These are phyloP conservation scores for Thecocarcelia acutangulata DNA, from an alignment of 2,888 invertebrate genomes.

Conservation along the genomic window DNA sequence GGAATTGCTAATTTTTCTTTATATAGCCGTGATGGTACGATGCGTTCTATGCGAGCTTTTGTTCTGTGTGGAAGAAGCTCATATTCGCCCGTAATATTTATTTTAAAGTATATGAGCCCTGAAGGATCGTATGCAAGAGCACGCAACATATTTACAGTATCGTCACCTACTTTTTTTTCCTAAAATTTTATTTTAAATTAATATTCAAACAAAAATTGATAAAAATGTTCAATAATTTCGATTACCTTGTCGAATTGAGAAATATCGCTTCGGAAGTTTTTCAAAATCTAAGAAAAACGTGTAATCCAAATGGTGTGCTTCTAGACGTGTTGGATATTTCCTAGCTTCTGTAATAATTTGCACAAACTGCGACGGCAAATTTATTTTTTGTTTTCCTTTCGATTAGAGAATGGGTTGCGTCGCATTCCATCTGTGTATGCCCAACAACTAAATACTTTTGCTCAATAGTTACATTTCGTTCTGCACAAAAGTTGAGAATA, in stretches of 20 bases:
- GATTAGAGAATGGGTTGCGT: conserved; percentile 33
- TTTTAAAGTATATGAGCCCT: conserved; percentile 27
- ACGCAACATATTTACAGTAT: conserved; percentile 28
- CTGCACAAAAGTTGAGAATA: conserved; percentile 35
- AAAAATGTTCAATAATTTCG: conserved; percentile 9
- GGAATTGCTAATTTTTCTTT: conserved; percentile 23
- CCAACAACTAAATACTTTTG: conserved; percentile 45
- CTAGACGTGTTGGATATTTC: conserved; percentile 30
- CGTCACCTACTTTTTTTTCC: conserved; percentile 21
- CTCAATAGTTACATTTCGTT: conserved; percentile 32
- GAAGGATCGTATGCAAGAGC: conserved; percentile 19
- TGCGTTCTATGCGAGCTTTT: conserved; percentile 12
- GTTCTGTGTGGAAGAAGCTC: conserved; percentile 33
- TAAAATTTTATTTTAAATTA: conserved; percentile 12
- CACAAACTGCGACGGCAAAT: conserved; percentile 31
- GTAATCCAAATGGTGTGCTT: conserved; percentile 39
- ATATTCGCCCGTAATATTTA: conserved; percentile 27
- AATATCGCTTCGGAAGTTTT: conserved; percentile 28
- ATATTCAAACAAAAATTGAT: conserved; percentile 18
- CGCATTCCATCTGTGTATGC: conserved; percentile 43
- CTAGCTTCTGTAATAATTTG: conserved; percentile 29
- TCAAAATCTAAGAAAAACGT: conserved; percentile 27
- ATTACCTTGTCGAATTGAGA: conserved; percentile 21
- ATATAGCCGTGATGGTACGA: conserved; percentile 3
- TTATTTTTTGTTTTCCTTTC: conserved; percentile 41